A percentile compares a stretch with the other conserved stretches of the same genome.
phyloP scores from a whole-genome alignment of 2,113 vertebrate genomes.

The Cathartes aura region DNA sequence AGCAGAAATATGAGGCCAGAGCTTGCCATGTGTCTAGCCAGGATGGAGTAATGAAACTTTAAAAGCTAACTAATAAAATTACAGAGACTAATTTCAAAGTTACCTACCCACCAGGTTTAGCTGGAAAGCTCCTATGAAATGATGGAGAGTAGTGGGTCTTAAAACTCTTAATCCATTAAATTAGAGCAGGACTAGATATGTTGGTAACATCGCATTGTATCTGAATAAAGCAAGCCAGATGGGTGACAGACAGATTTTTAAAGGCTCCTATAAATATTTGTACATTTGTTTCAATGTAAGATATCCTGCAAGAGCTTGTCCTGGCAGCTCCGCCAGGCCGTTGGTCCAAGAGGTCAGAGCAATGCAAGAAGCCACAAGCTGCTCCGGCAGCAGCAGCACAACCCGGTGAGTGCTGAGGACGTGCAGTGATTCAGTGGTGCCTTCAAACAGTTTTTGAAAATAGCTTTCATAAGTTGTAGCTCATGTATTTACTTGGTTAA shows the following conservation, averaged over 20 bases:
- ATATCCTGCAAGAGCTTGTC: neutral
- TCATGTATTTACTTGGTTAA: neutral
- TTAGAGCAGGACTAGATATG: neutral
- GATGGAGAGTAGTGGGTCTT: neutral
- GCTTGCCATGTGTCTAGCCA: neutral
- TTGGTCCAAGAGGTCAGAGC: neutral
- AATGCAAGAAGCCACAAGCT: accelerated
- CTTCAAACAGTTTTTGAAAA: neutral
- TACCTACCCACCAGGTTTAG: neutral
- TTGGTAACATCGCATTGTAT: accelerated
- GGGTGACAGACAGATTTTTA: neutral
- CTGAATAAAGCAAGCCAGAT: neutral
- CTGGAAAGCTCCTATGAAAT: neutral
- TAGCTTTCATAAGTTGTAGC: neutral
- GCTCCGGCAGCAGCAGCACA: neutral
- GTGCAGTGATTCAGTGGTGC: neutral
- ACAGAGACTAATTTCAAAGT: neutral
- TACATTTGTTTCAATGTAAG: neutral
- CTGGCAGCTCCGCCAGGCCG: neutral
- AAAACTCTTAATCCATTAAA: neutral
- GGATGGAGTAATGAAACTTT: neutral
- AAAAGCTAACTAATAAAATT: neutral
- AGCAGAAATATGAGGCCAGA: neutral
- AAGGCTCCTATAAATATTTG: neutral
- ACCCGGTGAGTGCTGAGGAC: neutral